These are phyloP conservation scores for Aphelinus atriplicis DNA, from an alignment of 1,140 invertebrate species.

Conservation along the genomic window DNA sequence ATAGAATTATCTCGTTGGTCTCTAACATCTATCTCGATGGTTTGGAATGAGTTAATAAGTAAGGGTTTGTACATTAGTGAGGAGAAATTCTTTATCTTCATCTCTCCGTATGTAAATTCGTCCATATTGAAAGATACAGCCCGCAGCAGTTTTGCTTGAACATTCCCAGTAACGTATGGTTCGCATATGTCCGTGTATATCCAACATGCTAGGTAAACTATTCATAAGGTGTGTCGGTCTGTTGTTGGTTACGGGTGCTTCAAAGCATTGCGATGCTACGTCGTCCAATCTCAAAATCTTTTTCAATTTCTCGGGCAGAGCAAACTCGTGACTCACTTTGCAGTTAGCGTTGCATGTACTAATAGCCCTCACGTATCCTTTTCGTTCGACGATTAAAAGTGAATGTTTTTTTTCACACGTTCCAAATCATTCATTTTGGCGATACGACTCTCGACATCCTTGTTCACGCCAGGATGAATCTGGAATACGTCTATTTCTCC, in stretches of 20 bases:
- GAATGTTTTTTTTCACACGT: neutral
- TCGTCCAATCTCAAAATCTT: neutral
- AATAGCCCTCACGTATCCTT: neutral
- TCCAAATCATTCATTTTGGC: neutral
- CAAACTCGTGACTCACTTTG: no score
- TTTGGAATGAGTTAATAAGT: neutral
- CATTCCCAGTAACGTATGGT: conserved; percentile 1
- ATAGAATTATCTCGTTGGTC: neutral
- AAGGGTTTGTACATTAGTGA: conserved; percentile 7
- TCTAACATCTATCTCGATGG: conserved; percentile 4
- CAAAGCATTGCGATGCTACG: neutral
- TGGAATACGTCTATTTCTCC: no score
- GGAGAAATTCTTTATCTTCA: neutral
- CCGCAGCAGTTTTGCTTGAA: neutral
- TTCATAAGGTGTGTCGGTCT: neutral
- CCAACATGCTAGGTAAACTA: neutral
- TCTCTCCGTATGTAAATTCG: neutral
- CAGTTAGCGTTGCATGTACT: neutral
- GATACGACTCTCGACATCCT: neutral
- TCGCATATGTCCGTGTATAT: neutral
- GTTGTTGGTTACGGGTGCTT: neutral
- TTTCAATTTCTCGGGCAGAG: neutral
- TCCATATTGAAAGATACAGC: neutral
- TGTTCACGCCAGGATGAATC: no score
- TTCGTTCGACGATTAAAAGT: neutral